Base-by-base conservation (phyloP, 2,888 invertebrate genomes). In the Pristionchus exspectatus region DNA sequence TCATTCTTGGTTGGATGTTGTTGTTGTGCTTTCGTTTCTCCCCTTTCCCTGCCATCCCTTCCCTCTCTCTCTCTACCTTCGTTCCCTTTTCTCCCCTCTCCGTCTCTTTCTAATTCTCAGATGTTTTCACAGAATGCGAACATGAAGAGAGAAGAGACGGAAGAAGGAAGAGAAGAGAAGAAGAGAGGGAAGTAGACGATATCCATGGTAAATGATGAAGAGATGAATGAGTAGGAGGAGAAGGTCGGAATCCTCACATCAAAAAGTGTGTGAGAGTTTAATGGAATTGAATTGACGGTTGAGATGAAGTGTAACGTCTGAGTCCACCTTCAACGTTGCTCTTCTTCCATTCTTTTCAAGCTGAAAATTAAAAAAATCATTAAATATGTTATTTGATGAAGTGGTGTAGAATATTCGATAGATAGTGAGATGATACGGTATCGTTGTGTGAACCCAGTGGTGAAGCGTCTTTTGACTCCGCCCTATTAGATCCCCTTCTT, bases 281-380 rank as follows among this genome's bases (percentile, higher is more conserved):
- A 16, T 27, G 27, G 50, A 83, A n/a, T 74, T 18, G 72, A 81
- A 27, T 72, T 10, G 2, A 33, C 7, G 50, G 54, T 12, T 50
- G n/a, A 27, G 44, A 21, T 77, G 4, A 38, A 77, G 81, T 50
- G 50, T 50, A 81, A 81, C n/a, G 50, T 81, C 81, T 50, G 81
- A 50, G 18, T 50, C 38, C 74, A 38, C 33, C 50, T 54, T 81
- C 81, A 54, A 12, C n/a, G n/a, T 85, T 21, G 50, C 54, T 85
- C 33, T 89, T 85, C 44, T 89, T 56, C 54, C 59, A 69, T 84
- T 86, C 69, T n/a, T 89, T 86, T 89, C 89, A n/a, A 66, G 18
- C 83, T 38, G 24, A 66, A 21, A 44, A 84, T 38, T 85, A 83
- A 69, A 54, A n/a, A 44, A 63, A 59, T 38, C 44, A 24, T 5